Percentiles rank a stretch among this genome's conserved stretches.
These are phyloP conservation scores for Fragum whitleyi DNA, from an alignment of 2,888 invertebrate species.

Conservation along the genomic window DNA sequence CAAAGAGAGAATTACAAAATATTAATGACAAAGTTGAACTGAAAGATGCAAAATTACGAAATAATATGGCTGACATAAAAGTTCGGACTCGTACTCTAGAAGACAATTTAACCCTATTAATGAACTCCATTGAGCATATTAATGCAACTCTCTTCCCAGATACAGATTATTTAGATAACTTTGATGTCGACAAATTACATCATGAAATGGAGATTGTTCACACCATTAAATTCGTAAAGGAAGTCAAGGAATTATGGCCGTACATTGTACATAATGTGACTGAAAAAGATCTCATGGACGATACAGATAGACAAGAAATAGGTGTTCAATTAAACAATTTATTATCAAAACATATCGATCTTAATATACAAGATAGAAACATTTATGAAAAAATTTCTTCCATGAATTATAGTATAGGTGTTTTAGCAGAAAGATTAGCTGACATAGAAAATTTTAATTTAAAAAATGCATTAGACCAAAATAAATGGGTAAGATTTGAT, in stretches of 20 bases:
- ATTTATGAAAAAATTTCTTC: slow-evolving; percentile 23
- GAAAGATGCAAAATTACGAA: slow-evolving; percentile 36
- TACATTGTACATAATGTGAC: slow-evolving; percentile 37
- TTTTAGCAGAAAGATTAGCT: slow-evolving; percentile 16
- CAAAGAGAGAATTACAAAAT: slow-evolving; percentile 32
- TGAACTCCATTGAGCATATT: slow-evolving; percentile 30
- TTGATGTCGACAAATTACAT: not conserved
- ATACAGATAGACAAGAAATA: slow-evolving; percentile 22
- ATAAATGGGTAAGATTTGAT: slow-evolving; percentile 73
- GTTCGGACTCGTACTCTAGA: slow-evolving; percentile 44
- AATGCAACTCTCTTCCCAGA: slow-evolving; percentile 44
- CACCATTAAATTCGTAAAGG: slow-evolving; percentile 41
- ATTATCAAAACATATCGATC: slow-evolving; percentile 30
- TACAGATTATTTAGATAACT: slow-evolving; percentile 22
- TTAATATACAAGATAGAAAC: slow-evolving; percentile 46
- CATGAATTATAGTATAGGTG: slow-evolving; percentile 29
- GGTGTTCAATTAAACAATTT: slow-evolving; percentile 30
- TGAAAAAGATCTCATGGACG: slow-evolving; percentile 26
- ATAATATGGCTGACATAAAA: slow-evolving; percentile 44
- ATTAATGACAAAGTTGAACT: slow-evolving; percentile 30
- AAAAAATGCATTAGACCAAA: slow-evolving; percentile 53
- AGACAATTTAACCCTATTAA: slow-evolving; percentile 56
- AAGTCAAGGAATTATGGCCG: slow-evolving; percentile 45
- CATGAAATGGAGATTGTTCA: slow-evolving; percentile 29
- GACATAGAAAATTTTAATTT: slow-evolving; percentile 34